Evolutionary conservation across 1,140 invertebrate species (phyloP), one percentile per base, ranked within the genome.

Genomic region (Drosophila miranda): DNA sequence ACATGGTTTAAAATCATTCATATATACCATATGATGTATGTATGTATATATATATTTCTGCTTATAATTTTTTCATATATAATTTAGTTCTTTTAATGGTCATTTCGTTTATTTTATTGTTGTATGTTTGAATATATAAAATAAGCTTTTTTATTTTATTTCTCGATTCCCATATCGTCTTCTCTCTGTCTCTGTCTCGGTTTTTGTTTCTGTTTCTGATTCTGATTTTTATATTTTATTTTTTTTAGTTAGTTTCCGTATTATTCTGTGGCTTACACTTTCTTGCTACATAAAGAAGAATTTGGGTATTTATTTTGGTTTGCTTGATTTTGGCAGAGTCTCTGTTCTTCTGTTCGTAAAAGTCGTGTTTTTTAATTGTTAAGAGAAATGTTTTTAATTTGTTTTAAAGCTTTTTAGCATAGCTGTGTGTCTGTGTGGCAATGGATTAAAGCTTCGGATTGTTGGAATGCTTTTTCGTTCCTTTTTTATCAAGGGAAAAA

Each of bases 91-190:
- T 62, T 74, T 76, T 49, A 83, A 84, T 83, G 80, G 80, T 84
- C 80, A 68, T 86, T 80, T 67, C 34, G 48, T 67, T 59, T 55
- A 51, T 48, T 80, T 80, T 77, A 69, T 66, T 82, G 64, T 76
- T 86, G 67, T 86, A 70, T 86, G 73, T 81, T 77, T 79, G 70
- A 77, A 77, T 74, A 84, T 83, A 83, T 84, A 84, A 86, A 86
- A 86, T 77, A 81, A 86, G 81, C 76, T 50, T 67, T 72, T 66
- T 72, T 50, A 41, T 55, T 56, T 58, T 60, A 62, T 46, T 53
- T 46, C 8, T 42, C 59, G 23, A 34, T 58, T 34, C 11, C 46
- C 16, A 11, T 13, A n/a, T 45, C 28, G 14, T 46, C 16, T 6
- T 11, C 8, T 28, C 26, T 46, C 30, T n/a, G 28, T 28, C 26